Evolutionary conservation across 2,888 invertebrate species (phyloP), one percentile per base, ranked within the genome.

Genomic region (Acronicta alni): DNA sequence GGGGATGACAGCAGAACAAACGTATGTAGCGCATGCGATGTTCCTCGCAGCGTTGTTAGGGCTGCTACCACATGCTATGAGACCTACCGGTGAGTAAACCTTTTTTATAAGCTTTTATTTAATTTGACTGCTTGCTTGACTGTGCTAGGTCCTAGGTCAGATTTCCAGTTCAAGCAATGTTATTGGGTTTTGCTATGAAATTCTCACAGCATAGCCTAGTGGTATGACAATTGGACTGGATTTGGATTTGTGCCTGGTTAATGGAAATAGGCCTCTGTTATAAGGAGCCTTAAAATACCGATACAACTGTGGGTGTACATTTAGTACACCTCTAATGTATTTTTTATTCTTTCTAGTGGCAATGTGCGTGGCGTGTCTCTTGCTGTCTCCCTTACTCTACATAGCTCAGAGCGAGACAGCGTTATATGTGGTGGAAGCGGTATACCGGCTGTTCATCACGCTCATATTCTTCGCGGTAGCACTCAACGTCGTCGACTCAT

Each of bases 341-440:
- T 16, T 12, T 30, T 30, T 17, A 16, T 30, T 41, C 2, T 17
- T 41, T 32, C 1, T 86, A 92, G 94, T 86, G 72, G 77, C 79
- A 2, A 82, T 94, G 0, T 87, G 94, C 48, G 81, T 86, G 9
- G 87, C 90, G 1, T 92, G 93, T 61, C 55, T 88, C 17, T 67
- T 94, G 60, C 84, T 95, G 32, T 92, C 94, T n/a, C 94, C 95
- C 9, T 90, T 93, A 2, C 82, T 95, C 47, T 95, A 94, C 86
- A 83, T 89, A 46, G 85, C 83, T 51, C 76, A 77, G 75, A 82
- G 81, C 51, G 92, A 93, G 84, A 88, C 88, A n/a, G 79, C 85
- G 71, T 84, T 93, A 42, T 92, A 92, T 82, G 61, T 94, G n/a
- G 84, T 95, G 32, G 92, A 93, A 65, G 94, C 95, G 0, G 81